Percentiles rank a stretch among this genome's conserved stretches.
These are phyloP conservation scores for Drosophila sordidula DNA, from an alignment of 2,888 invertebrate genomes.

Conservation along the genomic window DNA sequence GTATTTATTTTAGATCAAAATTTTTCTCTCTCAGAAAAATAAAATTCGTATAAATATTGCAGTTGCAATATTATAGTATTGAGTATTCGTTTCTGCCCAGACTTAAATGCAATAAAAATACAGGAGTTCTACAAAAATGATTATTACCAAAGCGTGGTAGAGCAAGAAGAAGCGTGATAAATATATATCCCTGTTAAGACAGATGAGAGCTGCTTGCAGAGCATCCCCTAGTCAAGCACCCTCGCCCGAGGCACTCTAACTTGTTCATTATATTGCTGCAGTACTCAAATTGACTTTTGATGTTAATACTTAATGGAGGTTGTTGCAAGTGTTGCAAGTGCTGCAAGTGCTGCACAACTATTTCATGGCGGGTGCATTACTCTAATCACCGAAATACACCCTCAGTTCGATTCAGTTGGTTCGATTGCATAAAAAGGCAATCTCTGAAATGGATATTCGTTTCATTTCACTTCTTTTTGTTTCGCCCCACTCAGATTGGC, in stretches of 20 bases:
- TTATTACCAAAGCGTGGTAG: too few species aligned
- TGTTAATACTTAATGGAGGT: constrained; percentile 55
- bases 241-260: not conserved
- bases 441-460: constrained; percentile 71
- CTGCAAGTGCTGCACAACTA: constrained; percentile 33
- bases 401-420: not conserved
- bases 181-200: too few species aligned
- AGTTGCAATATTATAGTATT: too few species aligned
- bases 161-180: too few species aligned
- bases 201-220: not conserved
- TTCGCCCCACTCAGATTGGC: not conserved
- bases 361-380: constrained; percentile 66
- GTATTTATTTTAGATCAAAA: too few species aligned
- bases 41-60: too few species aligned
- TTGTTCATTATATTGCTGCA: constrained; percentile 35
- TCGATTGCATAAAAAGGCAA: constrained; percentile 60
- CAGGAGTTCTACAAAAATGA: too few species aligned
- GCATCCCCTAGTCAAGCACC: not conserved
- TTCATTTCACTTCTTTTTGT: constrained; percentile 25
- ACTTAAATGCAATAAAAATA: too few species aligned
- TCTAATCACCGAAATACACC: constrained; percentile 62
- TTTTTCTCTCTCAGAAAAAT: too few species aligned
- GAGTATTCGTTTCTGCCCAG: too few species aligned
- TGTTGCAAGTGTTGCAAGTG: constrained; percentile 14
- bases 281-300: constrained; percentile 65